phyloP scores from a whole-genome alignment of 2,113 vertebrate species.

The Podarcis raffonei region DNA sequence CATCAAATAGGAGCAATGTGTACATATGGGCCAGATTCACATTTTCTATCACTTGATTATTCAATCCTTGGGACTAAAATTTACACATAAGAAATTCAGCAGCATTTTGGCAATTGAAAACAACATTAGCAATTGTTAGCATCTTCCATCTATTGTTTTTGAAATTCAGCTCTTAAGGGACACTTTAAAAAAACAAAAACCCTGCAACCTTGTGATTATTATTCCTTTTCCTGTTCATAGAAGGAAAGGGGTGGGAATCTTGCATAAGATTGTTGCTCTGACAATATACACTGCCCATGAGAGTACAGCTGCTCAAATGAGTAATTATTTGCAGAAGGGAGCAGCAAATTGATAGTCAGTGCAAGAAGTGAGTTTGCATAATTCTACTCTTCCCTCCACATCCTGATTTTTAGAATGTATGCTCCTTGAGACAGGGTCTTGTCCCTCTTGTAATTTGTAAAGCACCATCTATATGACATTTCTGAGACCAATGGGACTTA shows the following conservation, averaged over 20 bases:
- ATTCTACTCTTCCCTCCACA: not conserved
- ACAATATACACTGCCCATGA: not conserved
- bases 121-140: not conserved
- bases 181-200: not conserved
- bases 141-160: not conserved
- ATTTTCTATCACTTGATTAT: not conserved
- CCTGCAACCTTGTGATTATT: not conserved
- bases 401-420: not conserved
- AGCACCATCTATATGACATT: not conserved
- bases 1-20: not conserved
- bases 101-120: not conserved
- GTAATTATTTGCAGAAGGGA: not conserved
- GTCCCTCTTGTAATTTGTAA: not conserved
- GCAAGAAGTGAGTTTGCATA: not conserved
- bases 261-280: not conserved
- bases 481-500: no score
- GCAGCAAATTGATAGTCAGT: no score
- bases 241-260: not conserved
- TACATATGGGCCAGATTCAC: not conserved
- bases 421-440: not conserved
- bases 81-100: not conserved
- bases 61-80: not conserved
- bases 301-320: not conserved
- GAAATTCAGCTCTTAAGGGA: not conserved
- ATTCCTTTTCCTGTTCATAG: not conserved